Percentiles rank a stretch among this genome's conserved stretches.
These are phyloP conservation scores for Sitta europaea DNA, from an alignment of 2,113 vertebrate genomes.

Conservation along the genomic window DNA sequence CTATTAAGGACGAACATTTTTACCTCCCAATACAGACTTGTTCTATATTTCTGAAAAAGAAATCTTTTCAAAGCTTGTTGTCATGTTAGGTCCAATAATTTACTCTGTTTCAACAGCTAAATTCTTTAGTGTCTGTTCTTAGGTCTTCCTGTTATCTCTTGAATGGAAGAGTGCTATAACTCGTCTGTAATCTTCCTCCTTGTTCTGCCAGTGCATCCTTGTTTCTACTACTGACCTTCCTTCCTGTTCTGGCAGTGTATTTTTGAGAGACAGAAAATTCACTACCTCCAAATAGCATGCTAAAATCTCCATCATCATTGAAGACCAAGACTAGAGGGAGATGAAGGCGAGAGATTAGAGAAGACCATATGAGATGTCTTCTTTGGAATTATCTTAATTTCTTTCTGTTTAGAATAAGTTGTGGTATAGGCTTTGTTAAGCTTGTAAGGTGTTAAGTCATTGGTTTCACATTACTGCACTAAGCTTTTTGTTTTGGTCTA, in stretches of 20 bases:
- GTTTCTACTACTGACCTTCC: background rate
- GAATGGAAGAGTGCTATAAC: background rate
- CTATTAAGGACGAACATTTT: background rate
- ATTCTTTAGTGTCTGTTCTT: background rate
- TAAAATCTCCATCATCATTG: background rate
- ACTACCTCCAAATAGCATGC: background rate
- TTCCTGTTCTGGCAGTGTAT: background rate
- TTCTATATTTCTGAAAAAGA: background rate
- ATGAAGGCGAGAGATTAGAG: background rate
- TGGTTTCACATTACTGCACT: background rate
- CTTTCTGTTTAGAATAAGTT: background rate
- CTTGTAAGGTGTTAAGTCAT: background rate
- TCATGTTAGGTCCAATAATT: background rate
- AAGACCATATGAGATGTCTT: background rate
- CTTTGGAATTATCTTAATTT: background rate
- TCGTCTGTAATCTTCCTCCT: background rate
- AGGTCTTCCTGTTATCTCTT: background rate
- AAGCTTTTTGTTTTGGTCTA: background rate
- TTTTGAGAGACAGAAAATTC: background rate
- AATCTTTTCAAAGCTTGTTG: background rate
- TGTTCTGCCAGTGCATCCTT: background rate
- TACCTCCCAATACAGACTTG: background rate
- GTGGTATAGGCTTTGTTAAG: background rate
- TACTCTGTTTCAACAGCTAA: background rate
- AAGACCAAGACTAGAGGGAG: background rate